Evolutionary conservation across 2,888 invertebrate species (phyloP).

Genomic region (Ecliptopera silaceata): DNA sequence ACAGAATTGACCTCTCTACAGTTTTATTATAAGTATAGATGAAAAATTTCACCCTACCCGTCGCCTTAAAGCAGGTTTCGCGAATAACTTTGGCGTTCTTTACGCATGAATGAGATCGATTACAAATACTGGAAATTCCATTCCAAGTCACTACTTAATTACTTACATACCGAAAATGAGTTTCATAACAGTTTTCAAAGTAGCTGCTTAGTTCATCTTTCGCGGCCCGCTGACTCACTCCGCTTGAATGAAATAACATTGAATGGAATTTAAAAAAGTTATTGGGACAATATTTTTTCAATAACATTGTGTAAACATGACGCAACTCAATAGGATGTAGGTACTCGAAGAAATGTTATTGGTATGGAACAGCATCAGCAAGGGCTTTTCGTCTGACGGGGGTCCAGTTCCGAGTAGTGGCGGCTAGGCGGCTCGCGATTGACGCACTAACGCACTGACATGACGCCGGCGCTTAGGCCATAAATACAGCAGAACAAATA

Average conservation of each 20-base stretch:
- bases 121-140: constrained; percentile 15
- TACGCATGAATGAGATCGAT: constrained; percentile 13
- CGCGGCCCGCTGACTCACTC: constrained; percentile 1
- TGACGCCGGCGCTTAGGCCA: constrained; percentile 32
- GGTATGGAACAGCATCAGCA: constrained; percentile 1
- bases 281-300: background rate
- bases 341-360: background rate
- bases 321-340: constrained; percentile 22
- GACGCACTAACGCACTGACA: constrained; percentile 34
- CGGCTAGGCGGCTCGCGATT: constrained; percentile 11
- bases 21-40: no score
- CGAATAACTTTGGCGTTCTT: background rate
- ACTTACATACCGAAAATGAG: background rate
- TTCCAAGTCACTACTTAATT: background rate
- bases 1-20: no score
- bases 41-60: no score
- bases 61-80: constrained; percentile 12
- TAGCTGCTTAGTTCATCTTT: background rate
- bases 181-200: background rate
- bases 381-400: constrained; percentile 3
- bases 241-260: background rate
- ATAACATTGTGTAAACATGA: constrained; percentile 18
- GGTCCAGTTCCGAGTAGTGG: constrained; percentile 16
- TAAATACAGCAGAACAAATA: constrained; percentile 23
- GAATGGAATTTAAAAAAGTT: background rate